Percentiles rank a stretch among this genome's conserved stretches.
Conservation (phyloP, 37 sponge, comb jelly and placozoan genomes). For the Spongilla lacustris region DNA sequence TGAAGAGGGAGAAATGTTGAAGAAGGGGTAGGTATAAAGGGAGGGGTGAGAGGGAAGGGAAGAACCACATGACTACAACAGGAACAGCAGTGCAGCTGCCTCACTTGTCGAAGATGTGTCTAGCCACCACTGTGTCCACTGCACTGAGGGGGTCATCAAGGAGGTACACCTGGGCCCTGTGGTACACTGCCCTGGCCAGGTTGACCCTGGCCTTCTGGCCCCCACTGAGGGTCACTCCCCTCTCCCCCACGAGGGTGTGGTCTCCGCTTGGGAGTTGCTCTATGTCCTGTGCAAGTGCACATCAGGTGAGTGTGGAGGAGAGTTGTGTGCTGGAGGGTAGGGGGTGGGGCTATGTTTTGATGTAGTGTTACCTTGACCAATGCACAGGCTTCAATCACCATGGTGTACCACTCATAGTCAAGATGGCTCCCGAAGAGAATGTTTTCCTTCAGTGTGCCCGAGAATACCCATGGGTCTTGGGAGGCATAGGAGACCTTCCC, state of each 20-base stretch:
- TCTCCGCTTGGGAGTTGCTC: slow-evolving; percentile 69
- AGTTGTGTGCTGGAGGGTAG: not conserved
- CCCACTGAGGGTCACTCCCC: slow-evolving; percentile 93
- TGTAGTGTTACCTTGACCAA: slow-evolving; percentile 36
- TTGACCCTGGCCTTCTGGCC: slow-evolving; percentile 93
- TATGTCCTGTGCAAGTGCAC: slow-evolving; percentile 57
- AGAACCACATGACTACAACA: too few species aligned
- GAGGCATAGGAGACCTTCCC: slow-evolving; percentile 65
- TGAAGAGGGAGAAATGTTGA: too few species aligned
- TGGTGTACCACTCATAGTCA: slow-evolving; percentile 35
- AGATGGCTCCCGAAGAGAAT: slow-evolving; percentile 65
- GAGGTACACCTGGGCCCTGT: slow-evolving; percentile 72
- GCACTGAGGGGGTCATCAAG: slow-evolving; percentile 92
- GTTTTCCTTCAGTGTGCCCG: slow-evolving; percentile 74
- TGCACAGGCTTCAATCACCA: slow-evolving; percentile 61
- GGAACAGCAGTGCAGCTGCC: too few species aligned
- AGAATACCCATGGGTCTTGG: slow-evolving; percentile 80
- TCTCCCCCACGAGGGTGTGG: slow-evolving; percentile 87
- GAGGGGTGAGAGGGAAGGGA: too few species aligned
- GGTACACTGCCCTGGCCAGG: slow-evolving; percentile 85
- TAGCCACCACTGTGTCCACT: slow-evolving; percentile 77
- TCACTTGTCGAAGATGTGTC: slow-evolving; percentile 75
- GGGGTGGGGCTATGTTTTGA: not conserved
- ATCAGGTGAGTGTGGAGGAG: not conserved
- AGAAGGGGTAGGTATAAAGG: too few species aligned